A percentile compares a stretch with the other conserved stretches of the same genome.
Evolutionary conservation across 2,888 invertebrate species (phyloP).

Genomic region (Patella pellucida): DNA sequence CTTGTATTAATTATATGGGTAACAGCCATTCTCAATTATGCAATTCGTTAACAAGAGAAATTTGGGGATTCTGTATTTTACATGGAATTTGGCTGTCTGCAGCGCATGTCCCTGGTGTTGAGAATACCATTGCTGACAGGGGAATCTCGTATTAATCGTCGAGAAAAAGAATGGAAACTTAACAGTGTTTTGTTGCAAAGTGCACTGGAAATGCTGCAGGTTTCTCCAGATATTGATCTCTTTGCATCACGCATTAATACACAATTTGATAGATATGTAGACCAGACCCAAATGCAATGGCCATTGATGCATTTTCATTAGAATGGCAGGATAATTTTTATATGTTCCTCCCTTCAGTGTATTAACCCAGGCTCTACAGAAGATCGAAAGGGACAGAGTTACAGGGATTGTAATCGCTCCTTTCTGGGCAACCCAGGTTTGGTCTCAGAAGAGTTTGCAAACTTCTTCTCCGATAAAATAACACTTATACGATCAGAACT

Average conservation of each 20-base stretch:
- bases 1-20: constrained; percentile 27
- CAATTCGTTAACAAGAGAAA: constrained; percentile 17
- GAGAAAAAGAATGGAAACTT: too few relatives aligned
- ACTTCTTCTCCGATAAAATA: too few relatives aligned
- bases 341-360: constrained; percentile 33
- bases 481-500: too few relatives aligned
- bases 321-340: constrained; percentile 21
- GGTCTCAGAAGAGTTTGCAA: too few relatives aligned
- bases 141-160: too few relatives aligned
- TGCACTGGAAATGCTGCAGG: too few relatives aligned
- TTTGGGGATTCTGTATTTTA: constrained; percentile 21
- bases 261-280: too few relatives aligned
- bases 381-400: constrained; percentile 21
- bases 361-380: constrained; percentile 22
- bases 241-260: too few relatives aligned
- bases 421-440: constrained; percentile 23
- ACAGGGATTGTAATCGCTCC: constrained; percentile 25
- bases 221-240: too few relatives aligned
- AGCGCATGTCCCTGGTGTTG: constrained; percentile 20
- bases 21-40: constrained; percentile 13
- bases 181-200: too few relatives aligned
- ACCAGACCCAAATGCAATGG: constrained; percentile 27
- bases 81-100: constrained; percentile 23
- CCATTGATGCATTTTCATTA: constrained; percentile 27
- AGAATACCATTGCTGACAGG: constrained; percentile 25